These are phyloP conservation scores for Alcedo quadribrachys DNA, from an alignment of 2,797 vertebrate species.

Conservation along the genomic window DNA sequence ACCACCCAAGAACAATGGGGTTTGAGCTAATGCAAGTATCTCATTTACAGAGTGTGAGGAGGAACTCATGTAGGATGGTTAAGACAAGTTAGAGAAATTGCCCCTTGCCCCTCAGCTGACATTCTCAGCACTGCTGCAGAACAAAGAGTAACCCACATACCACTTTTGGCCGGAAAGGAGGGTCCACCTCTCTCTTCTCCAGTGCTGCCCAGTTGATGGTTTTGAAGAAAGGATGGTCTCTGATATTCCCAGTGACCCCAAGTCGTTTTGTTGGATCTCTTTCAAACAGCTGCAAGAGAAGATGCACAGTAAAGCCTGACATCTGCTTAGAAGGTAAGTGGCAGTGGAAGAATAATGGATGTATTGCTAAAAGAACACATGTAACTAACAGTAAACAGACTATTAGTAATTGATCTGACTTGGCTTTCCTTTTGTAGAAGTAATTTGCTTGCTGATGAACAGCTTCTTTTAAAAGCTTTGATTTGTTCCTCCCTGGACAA, in stretches of 20 bases:
- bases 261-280: conserved; percentile 88
- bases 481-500: not conserved
- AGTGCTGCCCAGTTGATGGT: conserved; percentile 89
- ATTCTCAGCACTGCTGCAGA: not conserved
- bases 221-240: conserved; percentile 90
- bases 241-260: conserved; percentile 89
- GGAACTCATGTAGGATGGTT: not conserved
- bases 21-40: not conserved
- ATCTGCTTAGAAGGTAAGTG: not conserved
- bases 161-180: conserved; percentile 98
- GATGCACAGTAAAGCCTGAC: not conserved
- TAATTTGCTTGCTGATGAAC: not conserved
- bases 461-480: not conserved
- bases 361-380: not conserved
- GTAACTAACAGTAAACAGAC: not conserved
- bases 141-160: conserved; percentile 76
- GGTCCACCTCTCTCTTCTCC: conserved; percentile 86
- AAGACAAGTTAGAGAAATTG: not conserved
- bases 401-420: not conserved
- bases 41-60: not conserved
- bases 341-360: not conserved
- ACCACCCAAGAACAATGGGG: not conserved
- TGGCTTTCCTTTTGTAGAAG: not conserved
- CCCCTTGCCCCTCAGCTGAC: not conserved
- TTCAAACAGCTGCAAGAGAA: conserved; percentile 88